Evolutionary conservation across 2,797 vertebrate genomes (phyloP).

Genomic region (Catostomus latipinnis): DNA sequence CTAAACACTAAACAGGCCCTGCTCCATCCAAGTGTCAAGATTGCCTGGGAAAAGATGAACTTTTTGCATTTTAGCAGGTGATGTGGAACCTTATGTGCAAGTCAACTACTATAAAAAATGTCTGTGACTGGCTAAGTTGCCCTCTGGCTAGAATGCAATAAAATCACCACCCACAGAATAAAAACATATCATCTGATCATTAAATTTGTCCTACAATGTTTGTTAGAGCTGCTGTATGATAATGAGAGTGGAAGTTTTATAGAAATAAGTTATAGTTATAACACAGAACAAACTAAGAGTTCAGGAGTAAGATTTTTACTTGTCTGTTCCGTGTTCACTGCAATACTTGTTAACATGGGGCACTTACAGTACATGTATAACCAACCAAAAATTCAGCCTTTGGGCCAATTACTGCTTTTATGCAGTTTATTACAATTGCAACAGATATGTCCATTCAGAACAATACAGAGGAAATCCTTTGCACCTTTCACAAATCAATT

Average conservation of each 20-base stretch:
- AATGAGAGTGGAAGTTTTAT: slow-evolving; percentile 8
- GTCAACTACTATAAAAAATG: background rate
- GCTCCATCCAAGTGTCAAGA: background rate
- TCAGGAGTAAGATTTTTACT: too few species aligned
- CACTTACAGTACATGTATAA: background rate
- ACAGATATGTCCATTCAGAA: background rate
- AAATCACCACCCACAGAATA: too few species aligned
- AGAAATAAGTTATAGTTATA: slow-evolving; percentile 5
- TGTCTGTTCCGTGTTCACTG: too few species aligned
- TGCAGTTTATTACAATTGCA: background rate
- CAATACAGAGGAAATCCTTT: background rate
- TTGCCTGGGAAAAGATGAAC: background rate
- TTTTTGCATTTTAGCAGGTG: background rate
- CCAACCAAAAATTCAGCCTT: background rate
- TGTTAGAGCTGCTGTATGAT: slow-evolving; percentile 9
- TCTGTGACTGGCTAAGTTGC: slow-evolving; percentile 3
- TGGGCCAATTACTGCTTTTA: background rate
- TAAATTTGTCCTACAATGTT: slow-evolving; percentile 29
- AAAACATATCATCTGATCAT: slow-evolving; percentile 25
- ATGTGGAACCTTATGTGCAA: background rate
- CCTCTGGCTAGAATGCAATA: slow-evolving; percentile 19
- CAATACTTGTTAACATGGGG: background rate
- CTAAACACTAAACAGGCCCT: too few species aligned
- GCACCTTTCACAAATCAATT: background rate
- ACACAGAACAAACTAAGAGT: background rate